Evolutionary conservation across 2,797 vertebrate species (phyloP), one percentile per base, ranked within the genome.

Genomic region (Crypturellus tataupa): DNA sequence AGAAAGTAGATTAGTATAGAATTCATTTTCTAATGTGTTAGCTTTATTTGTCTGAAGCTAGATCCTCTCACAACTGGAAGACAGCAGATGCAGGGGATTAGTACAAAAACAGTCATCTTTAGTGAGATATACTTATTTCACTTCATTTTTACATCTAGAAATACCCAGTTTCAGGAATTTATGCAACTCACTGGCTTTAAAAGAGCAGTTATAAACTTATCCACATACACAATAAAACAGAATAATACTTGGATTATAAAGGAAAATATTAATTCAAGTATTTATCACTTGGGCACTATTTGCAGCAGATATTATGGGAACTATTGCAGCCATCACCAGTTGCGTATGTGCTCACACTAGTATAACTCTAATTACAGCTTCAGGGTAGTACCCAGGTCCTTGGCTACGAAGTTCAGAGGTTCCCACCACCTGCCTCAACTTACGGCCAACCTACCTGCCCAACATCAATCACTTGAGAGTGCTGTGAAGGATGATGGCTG

Each of bases 311-410:
- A 4, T 40, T 40, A 42, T 6, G 40, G 40, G 40, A 42, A 42
- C 40, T 42, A 42, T 42, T 42, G 14, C 14, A 44, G 7, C 6
- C 29, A 46, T 18, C 29, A 46, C 2, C 58, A 62, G 31, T 10
- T 40, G 18, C 11, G 24, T 13, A 70, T 21, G 8, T 0, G 0
- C 27, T 75, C 0, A 0, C 10, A 2, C 23, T 65, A 20, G 7
- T 31, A 10, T 33, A 40, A 58, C 18, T 19, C 18, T n/a, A n/a
- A 19, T 19, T 17, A 44, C 29, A 62, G 24, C 40, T 37, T 46
- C 35, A 62, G 51, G 8, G 17, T 27, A 10, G 23, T 35, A 46
- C 70, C 31, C 35, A 60, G 20, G 7, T 35, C 35, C 20, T 27
- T 1, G 3, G 15, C 67, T 71, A 62, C 8, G 49, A 49, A 91